Percentiles rank a stretch among this genome's conserved stretches.
Conservation (phyloP, 2,888 invertebrate species). For the Limnephilus rhombicus region DNA sequence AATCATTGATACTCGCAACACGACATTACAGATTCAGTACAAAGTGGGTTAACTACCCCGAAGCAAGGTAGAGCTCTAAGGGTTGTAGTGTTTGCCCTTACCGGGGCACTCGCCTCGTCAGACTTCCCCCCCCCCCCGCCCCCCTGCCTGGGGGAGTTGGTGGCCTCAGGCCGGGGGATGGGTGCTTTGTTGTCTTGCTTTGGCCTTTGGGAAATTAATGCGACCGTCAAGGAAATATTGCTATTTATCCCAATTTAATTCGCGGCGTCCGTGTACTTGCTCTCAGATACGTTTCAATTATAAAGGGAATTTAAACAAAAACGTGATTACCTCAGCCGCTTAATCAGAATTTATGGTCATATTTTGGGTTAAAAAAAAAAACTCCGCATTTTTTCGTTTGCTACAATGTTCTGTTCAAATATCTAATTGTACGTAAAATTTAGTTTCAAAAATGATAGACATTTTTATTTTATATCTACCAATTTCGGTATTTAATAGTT, state of each 20-base stretch:
- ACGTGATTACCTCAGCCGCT: neutral
- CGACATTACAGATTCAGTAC: neutral
- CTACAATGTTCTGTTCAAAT: neutral
- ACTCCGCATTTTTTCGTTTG: neutral
- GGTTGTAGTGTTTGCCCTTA: neutral
- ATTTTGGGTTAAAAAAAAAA: neutral
- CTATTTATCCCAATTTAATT: constrained; percentile 5
- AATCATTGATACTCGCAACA: constrained; percentile 1
- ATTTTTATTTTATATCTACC: too few species aligned
- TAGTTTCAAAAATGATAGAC: too few species aligned
- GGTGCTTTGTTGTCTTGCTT: constrained; percentile 28
- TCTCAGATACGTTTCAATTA: neutral
- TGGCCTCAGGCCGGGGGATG: neutral
- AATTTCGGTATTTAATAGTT: neutral
- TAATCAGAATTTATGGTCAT: neutral
- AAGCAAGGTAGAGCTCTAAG: neutral
- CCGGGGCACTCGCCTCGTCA: neutral
- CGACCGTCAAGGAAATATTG: constrained; percentile 15
- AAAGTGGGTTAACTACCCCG: neutral
- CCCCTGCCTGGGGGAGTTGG: neutral
- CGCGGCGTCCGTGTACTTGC: neutral
- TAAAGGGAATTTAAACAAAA: neutral
- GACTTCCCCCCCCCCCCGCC: neutral
- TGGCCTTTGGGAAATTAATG: constrained; percentile 44
- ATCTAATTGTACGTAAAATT: too few species aligned